A percentile compares a stretch with the other conserved stretches of the same genome.
Conservation (phyloP, 2,113 vertebrate species). For the Heterotilapia buettikoferi region DNA sequence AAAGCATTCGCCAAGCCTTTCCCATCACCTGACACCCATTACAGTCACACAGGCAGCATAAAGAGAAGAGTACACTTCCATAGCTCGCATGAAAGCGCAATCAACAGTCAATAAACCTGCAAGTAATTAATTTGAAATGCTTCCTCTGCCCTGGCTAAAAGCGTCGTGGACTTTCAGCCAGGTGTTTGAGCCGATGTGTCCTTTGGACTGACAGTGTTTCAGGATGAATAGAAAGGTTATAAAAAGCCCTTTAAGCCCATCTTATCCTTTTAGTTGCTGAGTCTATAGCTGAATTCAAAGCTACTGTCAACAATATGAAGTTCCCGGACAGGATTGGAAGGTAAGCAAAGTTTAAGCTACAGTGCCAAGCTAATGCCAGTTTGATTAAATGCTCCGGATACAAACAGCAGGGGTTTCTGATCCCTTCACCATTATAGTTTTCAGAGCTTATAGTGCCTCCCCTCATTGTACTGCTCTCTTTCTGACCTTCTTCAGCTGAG, state of each 20-base stretch:
- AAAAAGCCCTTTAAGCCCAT: constrained; percentile 55
- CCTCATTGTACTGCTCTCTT: constrained; percentile 11
- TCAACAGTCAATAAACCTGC: background rate
- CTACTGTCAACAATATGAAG: constrained; percentile 63
- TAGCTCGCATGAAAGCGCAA: background rate
- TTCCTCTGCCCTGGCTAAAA: background rate
- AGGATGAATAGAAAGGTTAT: constrained; percentile 59
- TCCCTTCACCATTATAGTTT: constrained; percentile 41
- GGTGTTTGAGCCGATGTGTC: constrained; percentile 26
- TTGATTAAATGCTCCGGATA: constrained; percentile 68
- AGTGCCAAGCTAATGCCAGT: constrained; percentile 66
- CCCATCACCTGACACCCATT: background rate
- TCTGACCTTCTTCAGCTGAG: constrained; percentile 22
- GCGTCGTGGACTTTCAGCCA: background rate
- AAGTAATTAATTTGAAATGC: background rate
- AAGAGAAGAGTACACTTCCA: background rate
- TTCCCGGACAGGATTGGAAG: constrained; percentile 54
- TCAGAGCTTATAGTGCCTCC: constrained; percentile 5
- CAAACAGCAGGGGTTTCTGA: constrained; percentile 65
- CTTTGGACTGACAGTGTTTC: constrained; percentile 3
- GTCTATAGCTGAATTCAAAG: constrained; percentile 51
- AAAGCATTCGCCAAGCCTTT: background rate
- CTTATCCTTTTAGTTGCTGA: constrained; percentile 73
- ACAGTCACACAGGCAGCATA: background rate
- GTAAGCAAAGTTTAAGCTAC: constrained; percentile 65